phyloP scores from a whole-genome alignment of 2,113 vertebrate genomes.

The Hymenochirus boettgeri region DNA sequence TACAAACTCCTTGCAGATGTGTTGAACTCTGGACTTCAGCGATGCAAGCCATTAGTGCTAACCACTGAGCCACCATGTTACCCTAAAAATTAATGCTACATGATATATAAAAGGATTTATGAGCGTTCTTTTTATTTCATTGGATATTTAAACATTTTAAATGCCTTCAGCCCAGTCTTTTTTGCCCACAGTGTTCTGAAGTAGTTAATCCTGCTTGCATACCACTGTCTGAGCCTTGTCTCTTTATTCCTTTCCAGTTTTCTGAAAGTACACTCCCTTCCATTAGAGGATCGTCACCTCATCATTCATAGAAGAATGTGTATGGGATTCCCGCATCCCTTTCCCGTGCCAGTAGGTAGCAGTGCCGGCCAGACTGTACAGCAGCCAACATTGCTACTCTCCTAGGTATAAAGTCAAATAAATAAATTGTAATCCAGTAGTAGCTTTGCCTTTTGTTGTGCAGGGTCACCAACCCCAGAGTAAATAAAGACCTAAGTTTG shows the following conservation, averaged over 20 bases:
- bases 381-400: slow-evolving; percentile 24
- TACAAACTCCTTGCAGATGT: no score
- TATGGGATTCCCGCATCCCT: slow-evolving; percentile 40
- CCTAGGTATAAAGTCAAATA: slow-evolving; percentile 14
- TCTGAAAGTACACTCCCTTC: slow-evolving; percentile 38
- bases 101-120: no score
- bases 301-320: slow-evolving; percentile 36
- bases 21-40: no score
- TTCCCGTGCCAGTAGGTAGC: slow-evolving; percentile 33
- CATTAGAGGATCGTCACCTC: slow-evolving; percentile 39
- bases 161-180: no score
- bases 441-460: background rate
- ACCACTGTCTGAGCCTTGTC: slow-evolving; percentile 30
- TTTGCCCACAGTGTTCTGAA: no score
- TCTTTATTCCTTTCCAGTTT: slow-evolving; percentile 14
- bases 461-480: slow-evolving; percentile 4
- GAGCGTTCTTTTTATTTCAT: no score
- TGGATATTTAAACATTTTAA: no score
- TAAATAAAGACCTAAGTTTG: background rate
- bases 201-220: background rate
- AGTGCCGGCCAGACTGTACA: slow-evolving; percentile 20
- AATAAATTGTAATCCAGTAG: slow-evolving; percentile 6
- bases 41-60: no score
- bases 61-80: no score
- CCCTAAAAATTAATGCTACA: no score